These are phyloP conservation scores for Notarius quadriscutis DNA, from an alignment of 2,113 vertebrate genomes.

Conservation along the genomic window DNA sequence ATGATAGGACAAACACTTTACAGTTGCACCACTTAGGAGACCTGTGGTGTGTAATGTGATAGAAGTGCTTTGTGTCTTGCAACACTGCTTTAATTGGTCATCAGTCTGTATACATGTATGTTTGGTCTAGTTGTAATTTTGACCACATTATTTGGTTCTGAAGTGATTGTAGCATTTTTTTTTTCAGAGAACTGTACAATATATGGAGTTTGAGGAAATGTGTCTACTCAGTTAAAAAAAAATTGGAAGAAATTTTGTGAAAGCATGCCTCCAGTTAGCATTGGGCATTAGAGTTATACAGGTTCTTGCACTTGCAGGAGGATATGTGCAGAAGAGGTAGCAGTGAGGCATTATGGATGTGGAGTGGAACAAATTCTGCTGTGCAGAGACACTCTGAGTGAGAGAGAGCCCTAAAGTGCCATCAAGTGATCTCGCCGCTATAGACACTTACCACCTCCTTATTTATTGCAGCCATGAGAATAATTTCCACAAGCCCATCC, in stretches of 20 bases:
- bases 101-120: neutral
- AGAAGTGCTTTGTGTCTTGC: neutral
- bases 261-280: neutral
- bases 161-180: neutral
- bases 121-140: neutral
- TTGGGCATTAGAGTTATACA: neutral
- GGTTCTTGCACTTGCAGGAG: neutral
- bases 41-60: neutral
- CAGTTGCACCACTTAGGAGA: neutral
- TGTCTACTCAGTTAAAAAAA: neutral
- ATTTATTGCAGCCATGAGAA: slow-evolving; percentile 33
- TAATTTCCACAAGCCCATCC: slow-evolving; percentile 42
- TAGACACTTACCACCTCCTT: slow-evolving; percentile 35
- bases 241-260: neutral
- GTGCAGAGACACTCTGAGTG: slow-evolving; percentile 13
- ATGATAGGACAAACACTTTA: neutral
- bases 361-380: neutral
- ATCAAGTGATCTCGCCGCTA: slow-evolving; percentile 43
- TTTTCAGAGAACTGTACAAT: neutral
- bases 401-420: slow-evolving; percentile 23
- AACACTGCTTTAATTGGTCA: neutral
- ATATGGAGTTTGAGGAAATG: neutral
- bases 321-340: neutral
- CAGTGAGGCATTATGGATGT: neutral
- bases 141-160: neutral